Evolutionary conservation across 2,113 vertebrate genomes (phyloP).

Genomic region (Amphiprion percula): DNA sequence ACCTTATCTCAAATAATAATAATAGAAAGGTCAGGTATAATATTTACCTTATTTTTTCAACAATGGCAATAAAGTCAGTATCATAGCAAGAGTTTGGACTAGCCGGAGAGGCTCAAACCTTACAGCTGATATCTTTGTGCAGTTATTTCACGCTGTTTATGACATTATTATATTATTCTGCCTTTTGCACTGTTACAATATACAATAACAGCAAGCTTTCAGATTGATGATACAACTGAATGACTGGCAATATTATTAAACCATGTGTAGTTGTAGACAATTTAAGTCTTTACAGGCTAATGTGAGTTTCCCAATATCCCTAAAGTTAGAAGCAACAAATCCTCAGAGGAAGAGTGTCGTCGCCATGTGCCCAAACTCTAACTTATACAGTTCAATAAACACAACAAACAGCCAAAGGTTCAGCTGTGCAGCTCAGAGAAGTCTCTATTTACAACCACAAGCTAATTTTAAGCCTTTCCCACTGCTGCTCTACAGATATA

Average conservation of each 20-base stretch:
- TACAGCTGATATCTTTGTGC: too few relatives aligned
- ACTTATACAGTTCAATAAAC: constrained; percentile 24
- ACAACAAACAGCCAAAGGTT: constrained; percentile 16
- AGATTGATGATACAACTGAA: too few relatives aligned
- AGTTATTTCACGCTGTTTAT: too few relatives aligned
- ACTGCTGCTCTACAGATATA: constrained; percentile 9
- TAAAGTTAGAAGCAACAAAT: neutral
- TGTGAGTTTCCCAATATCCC: neutral
- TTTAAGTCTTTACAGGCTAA: neutral
- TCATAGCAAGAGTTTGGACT: too few relatives aligned
- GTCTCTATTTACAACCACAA: constrained; percentile 37
- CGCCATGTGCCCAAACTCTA: neutral
- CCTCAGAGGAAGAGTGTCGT: neutral
- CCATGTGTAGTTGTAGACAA: neutral
- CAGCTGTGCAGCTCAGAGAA: constrained; percentile 28
- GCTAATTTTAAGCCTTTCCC: constrained; percentile 41
- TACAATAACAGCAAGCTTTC: neutral
- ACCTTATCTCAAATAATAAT: too few relatives aligned
- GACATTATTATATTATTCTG: too few relatives aligned
- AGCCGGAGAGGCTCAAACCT: too few relatives aligned
- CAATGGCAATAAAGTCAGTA: too few relatives aligned
- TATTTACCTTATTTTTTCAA: too few relatives aligned
- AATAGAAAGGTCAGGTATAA: too few relatives aligned
- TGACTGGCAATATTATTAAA: neutral
- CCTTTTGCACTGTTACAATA: too few relatives aligned